Evolutionary conservation across 1,140 invertebrate species (phyloP).

Genomic region (Stegodyphus mimosarum): DNA sequence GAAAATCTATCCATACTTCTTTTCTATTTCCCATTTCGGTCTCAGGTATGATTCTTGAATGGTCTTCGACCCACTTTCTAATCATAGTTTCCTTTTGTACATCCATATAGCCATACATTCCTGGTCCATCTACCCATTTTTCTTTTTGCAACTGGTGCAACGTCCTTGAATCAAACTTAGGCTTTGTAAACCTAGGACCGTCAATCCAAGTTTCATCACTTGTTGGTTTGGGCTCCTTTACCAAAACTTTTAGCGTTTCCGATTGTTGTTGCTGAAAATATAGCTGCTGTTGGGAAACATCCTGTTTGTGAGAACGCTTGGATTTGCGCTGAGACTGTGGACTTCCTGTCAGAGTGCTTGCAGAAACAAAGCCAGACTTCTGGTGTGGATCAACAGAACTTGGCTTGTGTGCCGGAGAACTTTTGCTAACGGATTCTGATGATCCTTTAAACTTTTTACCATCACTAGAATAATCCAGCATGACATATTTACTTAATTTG

Average conservation of each 20-base stretch:
- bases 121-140: constrained; percentile 94
- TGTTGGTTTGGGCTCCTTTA: constrained; percentile 49
- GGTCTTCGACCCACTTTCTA: constrained; percentile 84
- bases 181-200: constrained; percentile 86
- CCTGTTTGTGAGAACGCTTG: constrained; percentile 65
- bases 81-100: constrained; percentile 93
- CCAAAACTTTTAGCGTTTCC: constrained; percentile 13
- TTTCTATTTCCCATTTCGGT: constrained; percentile 23
- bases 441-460: constrained; percentile 30
- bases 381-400: constrained; percentile 1
- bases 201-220: constrained; percentile 96
- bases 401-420: constrained; percentile 2
- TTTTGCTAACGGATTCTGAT: constrained; percentile 7
- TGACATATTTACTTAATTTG: constrained; percentile 58
- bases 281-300: constrained; percentile 64
- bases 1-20: constrained; percentile 62
- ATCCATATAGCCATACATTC: constrained; percentile 82
- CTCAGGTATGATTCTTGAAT: constrained; percentile 68
- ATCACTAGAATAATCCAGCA: constrained; percentile 63
- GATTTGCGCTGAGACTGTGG: constrained; percentile 49
- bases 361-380: background rate
- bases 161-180: constrained; percentile 63
- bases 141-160: constrained; percentile 76
- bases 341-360: constrained; percentile 26
- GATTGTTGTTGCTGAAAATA: constrained; percentile 65